Conservation (phyloP, 2,113 vertebrate species). For the Antigone vipio region DNA sequence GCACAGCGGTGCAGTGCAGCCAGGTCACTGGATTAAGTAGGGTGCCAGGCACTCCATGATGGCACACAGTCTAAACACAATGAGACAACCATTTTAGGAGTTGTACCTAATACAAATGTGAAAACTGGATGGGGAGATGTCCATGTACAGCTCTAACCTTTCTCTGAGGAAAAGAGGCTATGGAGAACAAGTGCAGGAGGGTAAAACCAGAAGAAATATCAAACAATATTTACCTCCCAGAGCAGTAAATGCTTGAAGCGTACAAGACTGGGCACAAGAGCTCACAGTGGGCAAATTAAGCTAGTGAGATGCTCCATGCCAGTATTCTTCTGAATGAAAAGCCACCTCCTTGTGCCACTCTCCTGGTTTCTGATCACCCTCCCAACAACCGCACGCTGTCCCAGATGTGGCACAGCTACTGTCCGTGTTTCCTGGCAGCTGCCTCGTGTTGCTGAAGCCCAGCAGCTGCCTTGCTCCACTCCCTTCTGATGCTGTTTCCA, state of each 20-base stretch:
- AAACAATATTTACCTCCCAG: not conserved
- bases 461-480: not conserved
- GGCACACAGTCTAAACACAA: not conserved
- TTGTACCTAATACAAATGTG: not conserved
- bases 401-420: not conserved
- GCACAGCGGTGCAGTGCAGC: not conserved
- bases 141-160: not conserved
- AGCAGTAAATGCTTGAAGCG: not conserved
- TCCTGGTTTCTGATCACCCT: not conserved
- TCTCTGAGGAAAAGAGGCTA: not conserved
- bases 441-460: not conserved
- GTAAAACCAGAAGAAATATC: not conserved
- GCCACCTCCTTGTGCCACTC: not conserved
- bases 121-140: not conserved
- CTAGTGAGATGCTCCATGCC: not conserved
- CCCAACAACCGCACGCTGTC: fast-evolving
- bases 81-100: not conserved
- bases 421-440: not conserved
- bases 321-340: not conserved
- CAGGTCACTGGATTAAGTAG: not conserved
- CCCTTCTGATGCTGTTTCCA: not conserved
- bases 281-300: not conserved
- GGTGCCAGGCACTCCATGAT: not conserved
- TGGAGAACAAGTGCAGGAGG: not conserved
- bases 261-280: too few species aligned